Percentiles rank a stretch among this genome's conserved stretches.
These are phyloP conservation scores for Bursaphelenchus okinawaensis DNA, from an alignment of 2,888 invertebrate genomes.

Conservation along the genomic window DNA sequence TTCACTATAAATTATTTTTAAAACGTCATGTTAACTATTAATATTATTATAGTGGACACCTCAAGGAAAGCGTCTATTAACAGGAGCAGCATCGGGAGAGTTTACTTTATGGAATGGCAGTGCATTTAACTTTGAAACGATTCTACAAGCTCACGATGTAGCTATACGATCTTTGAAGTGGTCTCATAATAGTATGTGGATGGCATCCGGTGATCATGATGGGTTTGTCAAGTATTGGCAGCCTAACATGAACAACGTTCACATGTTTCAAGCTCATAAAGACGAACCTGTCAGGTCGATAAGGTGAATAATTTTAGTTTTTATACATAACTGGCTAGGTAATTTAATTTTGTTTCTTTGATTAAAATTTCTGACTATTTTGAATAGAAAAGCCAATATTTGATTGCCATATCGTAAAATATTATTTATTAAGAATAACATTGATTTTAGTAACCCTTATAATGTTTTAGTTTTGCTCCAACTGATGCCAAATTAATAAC, in stretches of 20 bases:
- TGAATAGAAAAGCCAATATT: too few relatives aligned
- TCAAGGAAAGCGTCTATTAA: slow-evolving; percentile 90
- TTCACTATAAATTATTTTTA: too few relatives aligned
- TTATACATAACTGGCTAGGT: neutral
- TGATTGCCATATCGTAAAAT: too few relatives aligned
- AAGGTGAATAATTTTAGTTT: slow-evolving; percentile 67
- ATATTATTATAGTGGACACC: slow-evolving; percentile 82
- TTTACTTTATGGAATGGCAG: slow-evolving; percentile 99
- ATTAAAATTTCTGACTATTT: too few relatives aligned
- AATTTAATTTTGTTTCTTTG: too few relatives aligned
- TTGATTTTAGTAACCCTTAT: too few relatives aligned
- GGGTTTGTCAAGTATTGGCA: slow-evolving; percentile 99
- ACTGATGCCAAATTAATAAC: slow-evolving; percentile 97
- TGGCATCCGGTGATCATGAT: slow-evolving; percentile 97
- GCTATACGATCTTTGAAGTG: slow-evolving; percentile 99
- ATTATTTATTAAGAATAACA: neutral
- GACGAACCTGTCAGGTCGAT: slow-evolving; percentile 91
- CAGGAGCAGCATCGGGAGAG: slow-evolving; percentile 97
- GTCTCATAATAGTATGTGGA: slow-evolving; percentile 99
- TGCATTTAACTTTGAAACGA: slow-evolving; percentile 99
- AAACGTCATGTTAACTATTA: too few relatives aligned
- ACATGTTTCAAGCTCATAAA: slow-evolving; percentile 99
- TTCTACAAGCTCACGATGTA: slow-evolving; percentile 98
- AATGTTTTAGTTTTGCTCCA: slow-evolving; percentile 81
- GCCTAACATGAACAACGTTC: slow-evolving; percentile 99